Evolutionary conservation across 2,797 vertebrate genomes (phyloP), one percentile per base, ranked within the genome.

Genomic region (Lithobates pipiens): DNA sequence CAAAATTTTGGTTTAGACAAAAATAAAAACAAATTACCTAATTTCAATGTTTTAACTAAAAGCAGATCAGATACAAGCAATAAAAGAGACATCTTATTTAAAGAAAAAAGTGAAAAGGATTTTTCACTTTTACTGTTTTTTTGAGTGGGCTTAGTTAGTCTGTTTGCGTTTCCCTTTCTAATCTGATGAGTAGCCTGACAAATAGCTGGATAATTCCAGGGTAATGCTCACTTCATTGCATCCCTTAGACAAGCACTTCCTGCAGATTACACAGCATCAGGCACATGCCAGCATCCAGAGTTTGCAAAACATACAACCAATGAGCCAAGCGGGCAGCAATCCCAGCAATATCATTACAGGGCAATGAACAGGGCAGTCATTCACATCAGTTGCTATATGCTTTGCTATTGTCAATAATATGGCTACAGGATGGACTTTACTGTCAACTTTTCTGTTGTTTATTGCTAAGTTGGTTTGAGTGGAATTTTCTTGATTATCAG

Each of bases 201-300:
- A 83, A 83, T 78, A 83, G 80, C 69, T 75, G 76, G 80, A 87
- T 87, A 87, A 87, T 87, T 83, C 85, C 80, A 68, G 42, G 44
- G 69, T 83, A 79, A 87, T 75, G 39, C 74, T 82, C 79, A 82
- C 79, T 82, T 82, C 80, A 86, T 54, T 83, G 80, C 85, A 74
- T 78, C 85, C 57, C 76, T 74, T 86, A 86, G 80, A 83, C 85
- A 86, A 86, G 80, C 80, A 83, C 70, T 87, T 87, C 80, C 85
- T 83, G 80, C 57, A 87, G 85, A 83, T 87, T 83, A 87, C 69
- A 87, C 44, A 61, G 69, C 76, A 83, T 83, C 68, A 87, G 44
- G 70, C 80, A 79, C 70, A 83, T 79, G 80, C 85, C 54, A 75
- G 70, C 76, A 75, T 69, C 44, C 76, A 83, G 76, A 8, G 34